phyloP scores from a whole-genome alignment of 2,113 vertebrate species.

The Hassar affinis region DNA sequence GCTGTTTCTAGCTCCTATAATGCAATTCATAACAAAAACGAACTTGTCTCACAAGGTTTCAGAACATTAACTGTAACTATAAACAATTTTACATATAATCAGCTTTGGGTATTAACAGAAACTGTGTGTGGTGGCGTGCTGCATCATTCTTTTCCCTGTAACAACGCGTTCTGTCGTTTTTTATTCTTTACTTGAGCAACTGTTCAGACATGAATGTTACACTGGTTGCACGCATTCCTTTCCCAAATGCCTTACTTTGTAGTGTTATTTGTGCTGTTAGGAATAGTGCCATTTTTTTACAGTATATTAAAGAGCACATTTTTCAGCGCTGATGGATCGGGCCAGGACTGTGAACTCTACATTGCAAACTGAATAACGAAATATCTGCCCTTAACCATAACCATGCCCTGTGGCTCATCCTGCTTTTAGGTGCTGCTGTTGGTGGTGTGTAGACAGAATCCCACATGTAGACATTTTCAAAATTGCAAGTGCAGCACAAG shows the following conservation, averaged over 20 bases:
- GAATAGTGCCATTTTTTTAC: too few species aligned
- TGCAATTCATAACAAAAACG: neutral
- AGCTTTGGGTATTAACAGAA: neutral
- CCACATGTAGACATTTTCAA: neutral
- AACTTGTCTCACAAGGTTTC: neutral
- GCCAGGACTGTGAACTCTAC: conserved; percentile 1
- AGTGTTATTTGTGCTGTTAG: neutral
- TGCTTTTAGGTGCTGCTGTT: neutral
- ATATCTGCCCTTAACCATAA: neutral
- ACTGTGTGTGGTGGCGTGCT: neutral
- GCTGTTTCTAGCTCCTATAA: neutral
- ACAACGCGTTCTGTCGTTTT: neutral
- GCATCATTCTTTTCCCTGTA: neutral
- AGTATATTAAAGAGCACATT: neutral
- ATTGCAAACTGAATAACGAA: neutral
- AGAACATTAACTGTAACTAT: neutral
- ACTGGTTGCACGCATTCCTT: neutral
- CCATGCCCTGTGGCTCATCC: neutral
- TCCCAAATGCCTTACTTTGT: neutral
- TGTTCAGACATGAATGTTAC: neutral
- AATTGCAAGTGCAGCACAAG: neutral
- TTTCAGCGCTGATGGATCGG: too few species aligned
- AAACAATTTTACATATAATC: neutral
- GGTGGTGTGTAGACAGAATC: neutral
- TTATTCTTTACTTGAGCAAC: neutral